Conservation (phyloP, 2,797 vertebrate genomes). For the Triplophysa bombifrons region DNA sequence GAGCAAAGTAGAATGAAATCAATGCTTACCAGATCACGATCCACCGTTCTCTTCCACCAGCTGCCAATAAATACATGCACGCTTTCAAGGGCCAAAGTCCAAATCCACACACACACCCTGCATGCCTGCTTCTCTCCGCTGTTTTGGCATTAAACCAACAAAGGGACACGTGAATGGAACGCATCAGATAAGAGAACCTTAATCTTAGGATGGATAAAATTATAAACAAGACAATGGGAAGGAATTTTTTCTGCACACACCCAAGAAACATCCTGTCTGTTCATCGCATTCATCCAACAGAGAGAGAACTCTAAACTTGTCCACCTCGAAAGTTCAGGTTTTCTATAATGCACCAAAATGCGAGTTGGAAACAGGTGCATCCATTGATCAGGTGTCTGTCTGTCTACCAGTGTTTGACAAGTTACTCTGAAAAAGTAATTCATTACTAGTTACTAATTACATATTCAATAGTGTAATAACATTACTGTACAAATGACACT, state of each 20-base stretch:
- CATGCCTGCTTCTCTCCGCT: constrained; percentile 46
- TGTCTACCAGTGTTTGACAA: not conserved
- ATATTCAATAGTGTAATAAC: too few relatives aligned
- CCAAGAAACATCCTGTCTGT: constrained; percentile 28
- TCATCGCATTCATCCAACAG: not conserved
- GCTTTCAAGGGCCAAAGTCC: constrained; percentile 59
- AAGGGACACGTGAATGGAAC: constrained; percentile 25
- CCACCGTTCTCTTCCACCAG: constrained; percentile 42
- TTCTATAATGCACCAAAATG: not conserved
- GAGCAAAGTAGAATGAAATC: constrained; percentile 53
- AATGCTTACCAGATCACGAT: constrained; percentile 61
- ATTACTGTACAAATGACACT: too few relatives aligned
- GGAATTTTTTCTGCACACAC: constrained; percentile 11
- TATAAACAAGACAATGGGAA: constrained; percentile 36
- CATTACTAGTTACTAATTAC: too few relatives aligned
- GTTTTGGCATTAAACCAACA: constrained; percentile 45
- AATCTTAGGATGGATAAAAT: constrained; percentile 33
- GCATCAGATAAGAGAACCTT: constrained; percentile 44
- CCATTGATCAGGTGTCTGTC: constrained; percentile 9
- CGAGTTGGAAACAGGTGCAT: constrained; percentile 16
- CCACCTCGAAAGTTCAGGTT: not conserved
- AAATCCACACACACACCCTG: constrained; percentile 46
- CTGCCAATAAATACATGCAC: constrained; percentile 59
- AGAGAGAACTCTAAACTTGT: not conserved
- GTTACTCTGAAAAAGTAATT: too few relatives aligned